A percentile compares a stretch with the other conserved stretches of the same genome.
phyloP scores from a whole-genome alignment of 2,797 vertebrate species.

The Eulemur rubriventer region DNA sequence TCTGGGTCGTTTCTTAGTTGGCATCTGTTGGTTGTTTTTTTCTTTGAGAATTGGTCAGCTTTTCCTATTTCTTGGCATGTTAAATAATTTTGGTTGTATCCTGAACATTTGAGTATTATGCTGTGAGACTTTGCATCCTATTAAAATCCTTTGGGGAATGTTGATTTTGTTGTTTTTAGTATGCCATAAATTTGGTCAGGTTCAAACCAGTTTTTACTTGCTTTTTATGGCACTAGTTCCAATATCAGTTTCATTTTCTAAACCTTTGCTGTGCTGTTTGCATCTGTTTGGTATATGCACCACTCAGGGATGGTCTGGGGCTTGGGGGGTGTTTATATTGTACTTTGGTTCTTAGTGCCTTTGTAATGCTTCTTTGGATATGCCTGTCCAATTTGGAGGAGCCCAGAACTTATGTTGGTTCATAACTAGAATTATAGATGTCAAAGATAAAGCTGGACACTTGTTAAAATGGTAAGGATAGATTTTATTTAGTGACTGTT shows the following conservation, averaged over 20 bases:
- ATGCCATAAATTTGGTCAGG: background rate
- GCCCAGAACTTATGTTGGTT: background rate
- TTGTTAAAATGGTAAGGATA: background rate
- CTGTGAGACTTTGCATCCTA: background rate
- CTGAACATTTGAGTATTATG: background rate
- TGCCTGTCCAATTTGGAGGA: background rate
- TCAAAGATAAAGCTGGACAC: background rate
- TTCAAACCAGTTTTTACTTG: background rate
- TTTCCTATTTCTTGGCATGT: background rate
- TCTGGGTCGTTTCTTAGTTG: background rate
- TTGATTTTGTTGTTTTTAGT: background rate
- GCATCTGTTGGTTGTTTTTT: background rate
- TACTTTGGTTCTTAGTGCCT: background rate
- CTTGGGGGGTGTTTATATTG: background rate
- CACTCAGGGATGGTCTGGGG: background rate
- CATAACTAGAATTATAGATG: background rate
- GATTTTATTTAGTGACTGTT: background rate
- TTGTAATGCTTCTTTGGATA: background rate
- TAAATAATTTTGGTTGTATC: background rate
- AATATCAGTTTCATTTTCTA: background rate
- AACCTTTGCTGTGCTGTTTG: background rate
- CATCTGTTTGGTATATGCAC: background rate
- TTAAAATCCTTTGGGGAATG: background rate
- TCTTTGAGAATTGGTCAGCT: background rate
- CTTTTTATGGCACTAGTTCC: background rate